Evolutionary conservation across 2,888 invertebrate species (phyloP).

Genomic region (Pristionchus fissidentatus): DNA sequence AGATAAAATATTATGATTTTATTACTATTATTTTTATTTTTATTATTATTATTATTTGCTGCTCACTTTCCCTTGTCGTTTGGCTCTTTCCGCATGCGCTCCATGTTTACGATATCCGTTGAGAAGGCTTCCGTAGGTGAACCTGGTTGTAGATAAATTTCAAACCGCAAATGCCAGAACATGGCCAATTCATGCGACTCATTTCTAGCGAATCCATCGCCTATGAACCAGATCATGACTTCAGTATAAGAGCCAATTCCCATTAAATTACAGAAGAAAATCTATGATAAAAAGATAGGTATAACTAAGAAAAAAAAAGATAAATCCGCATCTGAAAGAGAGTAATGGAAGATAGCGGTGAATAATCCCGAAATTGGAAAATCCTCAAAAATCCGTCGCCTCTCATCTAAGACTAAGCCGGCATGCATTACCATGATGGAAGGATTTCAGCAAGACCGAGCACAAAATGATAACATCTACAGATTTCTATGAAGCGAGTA

Average conservation of each 20-base stretch:
- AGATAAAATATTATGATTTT: no score
- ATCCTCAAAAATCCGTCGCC: neutral
- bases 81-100: conserved; percentile 55
- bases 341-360: neutral
- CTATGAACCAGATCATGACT: neutral
- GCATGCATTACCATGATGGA: conserved; percentile 8
- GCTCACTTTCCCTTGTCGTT: conserved; percentile 49
- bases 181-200: no score
- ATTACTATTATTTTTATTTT: no score
- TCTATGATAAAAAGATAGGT: neutral
- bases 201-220: no score
- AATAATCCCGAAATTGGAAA: neutral
- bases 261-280: neutral
- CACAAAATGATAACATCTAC: neutral
- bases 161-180: neutral
- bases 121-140: conserved; percentile 71
- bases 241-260: neutral
- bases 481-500: neutral
- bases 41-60: no score
- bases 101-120: conserved; percentile 69
- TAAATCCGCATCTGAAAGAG: no score
- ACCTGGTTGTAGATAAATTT: neutral
- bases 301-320: neutral
- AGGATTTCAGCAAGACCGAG: neutral
- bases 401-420: neutral